Base-by-base conservation (phyloP, 2,113 vertebrate genomes). In the Anarhynchus alexandrinus region DNA sequence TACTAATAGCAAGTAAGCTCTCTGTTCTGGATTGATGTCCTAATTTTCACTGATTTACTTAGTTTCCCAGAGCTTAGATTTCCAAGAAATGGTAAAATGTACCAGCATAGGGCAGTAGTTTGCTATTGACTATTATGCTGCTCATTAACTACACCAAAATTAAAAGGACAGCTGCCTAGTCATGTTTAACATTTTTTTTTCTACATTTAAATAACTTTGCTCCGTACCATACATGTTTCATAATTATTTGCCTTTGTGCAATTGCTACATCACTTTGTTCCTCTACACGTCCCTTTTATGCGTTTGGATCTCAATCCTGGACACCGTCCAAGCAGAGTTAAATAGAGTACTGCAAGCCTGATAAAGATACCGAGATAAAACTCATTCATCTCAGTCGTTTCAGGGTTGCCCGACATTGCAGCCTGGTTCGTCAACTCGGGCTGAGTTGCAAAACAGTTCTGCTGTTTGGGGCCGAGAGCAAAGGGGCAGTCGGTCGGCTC, bases 171-270 rank as follows among this genome's bases (percentile, higher is more conserved):
- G 45, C 59, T 77, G 58, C 58, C 20, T 49, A 43, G 21, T 71
- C 40, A 23, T 12, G 15, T 55, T 90, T 73, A 79, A 18, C n/a
- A 38, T 21, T 1, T 0, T 62, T 69, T 91, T 23, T 73, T 2
- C 49, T 86, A 15, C 47, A 34, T 72, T 69, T 61, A 32, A 83
- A 19, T 47, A 43, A 71, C 21, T 93, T 94, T 79, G 61, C 79
- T 69, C 52, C 92, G 64, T 71, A 64, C 23, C n/a, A 59, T 64
- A n/a, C 30, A 19, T 6, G 26, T 96, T 96, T 94, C 90, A 62
- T 90, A 90, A 96, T 42, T 89, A 85, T 94, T 97, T 97, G 83
- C 69, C n/a, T 70, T 95, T 91, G n/a, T 78, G 86, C 6, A 70
- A 64, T 62, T 80, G 81, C 43, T 79, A 22, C 2, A 2, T 83